Evolutionary conservation across 2,888 invertebrate genomes (phyloP), one percentile per base, ranked within the genome.

Genomic region (Laspeyria flexula): DNA sequence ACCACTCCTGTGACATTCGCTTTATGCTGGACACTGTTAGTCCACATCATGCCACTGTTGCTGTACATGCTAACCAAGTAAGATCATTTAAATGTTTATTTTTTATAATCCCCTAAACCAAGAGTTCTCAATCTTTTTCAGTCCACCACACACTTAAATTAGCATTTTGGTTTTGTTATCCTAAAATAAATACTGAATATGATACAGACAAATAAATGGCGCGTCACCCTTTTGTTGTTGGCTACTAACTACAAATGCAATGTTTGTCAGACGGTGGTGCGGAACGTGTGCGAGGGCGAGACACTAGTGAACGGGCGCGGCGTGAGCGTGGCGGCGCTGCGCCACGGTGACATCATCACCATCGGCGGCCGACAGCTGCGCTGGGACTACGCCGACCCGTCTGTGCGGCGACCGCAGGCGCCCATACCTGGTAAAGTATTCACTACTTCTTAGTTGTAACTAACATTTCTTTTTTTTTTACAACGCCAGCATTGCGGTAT

Each of bases 41-140:
- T 41, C 69, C 79, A 0, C 91, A 89, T 59, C 92, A 93, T 45
- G 90, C 92, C 27, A 86, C 87, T 1, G 77, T 93, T 27, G 81
- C 82, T 0, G 88, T 92, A 15, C 86, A 86, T 47, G 62, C 77
- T 12, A 79, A 81, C 23, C 87, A 89, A 83, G 91, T 89, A 59
- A 47, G 25, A 31, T 25, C 1, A 4, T 25, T 3, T 4, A 4
- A 21, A 21, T 2, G 2, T 21, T 25, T 25, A 25, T 7, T 7
- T 25, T 25, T 7, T 13, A 7, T 12, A 12, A n/a, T n/a, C n/a
- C n/a, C n/a, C n/a, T n/a, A n/a, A n/a, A n/a, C n/a, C n/a, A n/a
- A n/a, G n/a, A n/a, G n/a, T n/a, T n/a, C n/a, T n/a, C n/a, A n/a
- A n/a, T n/a, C n/a, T n/a, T n/a, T n/a, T n/a, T n/a, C n/a, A n/a